Percentiles rank a stretch among this genome's conserved stretches.
These are phyloP conservation scores for Promerops cafer DNA, from an alignment of 2,113 vertebrate genomes.

Conservation along the genomic window DNA sequence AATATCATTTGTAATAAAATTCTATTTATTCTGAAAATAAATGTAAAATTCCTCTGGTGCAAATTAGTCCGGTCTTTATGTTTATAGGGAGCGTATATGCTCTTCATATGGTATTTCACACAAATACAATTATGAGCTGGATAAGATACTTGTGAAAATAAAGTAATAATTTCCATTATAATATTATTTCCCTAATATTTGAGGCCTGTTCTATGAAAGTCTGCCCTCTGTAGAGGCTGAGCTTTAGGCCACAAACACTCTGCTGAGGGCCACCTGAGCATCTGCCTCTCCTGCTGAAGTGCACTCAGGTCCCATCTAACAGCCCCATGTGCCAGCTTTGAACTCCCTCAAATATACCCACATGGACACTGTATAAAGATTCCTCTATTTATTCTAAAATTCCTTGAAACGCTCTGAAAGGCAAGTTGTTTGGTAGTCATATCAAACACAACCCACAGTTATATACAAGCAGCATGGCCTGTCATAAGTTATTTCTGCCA, in stretches of 20 bases:
- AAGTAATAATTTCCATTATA: not conserved
- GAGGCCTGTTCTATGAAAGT: not conserved
- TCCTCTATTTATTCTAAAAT: not conserved
- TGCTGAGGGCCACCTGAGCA: not conserved
- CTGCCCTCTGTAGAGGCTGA: not conserved
- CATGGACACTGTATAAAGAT: not conserved
- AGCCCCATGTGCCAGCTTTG: not conserved
- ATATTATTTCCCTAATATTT: not conserved
- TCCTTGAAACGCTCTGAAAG: not conserved
- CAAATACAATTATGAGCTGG: accelerated
- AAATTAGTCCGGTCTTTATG: not conserved
- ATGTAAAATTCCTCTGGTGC: not conserved
- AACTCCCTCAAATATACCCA: not conserved
- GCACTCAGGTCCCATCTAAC: not conserved
- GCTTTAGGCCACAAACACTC: not conserved
- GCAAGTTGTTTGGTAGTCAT: not conserved
- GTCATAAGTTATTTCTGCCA: not conserved
- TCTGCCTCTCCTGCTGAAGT: not conserved
- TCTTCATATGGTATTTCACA: accelerated
- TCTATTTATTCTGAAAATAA: not conserved
- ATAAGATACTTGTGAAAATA: not conserved
- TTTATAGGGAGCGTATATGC: not conserved
- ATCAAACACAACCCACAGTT: not conserved
- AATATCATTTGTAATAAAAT: not conserved
- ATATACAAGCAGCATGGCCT: not conserved